Evolutionary conservation across 2,888 invertebrate species (phyloP).

Genomic region (Phrixothrix hirtus): DNA sequence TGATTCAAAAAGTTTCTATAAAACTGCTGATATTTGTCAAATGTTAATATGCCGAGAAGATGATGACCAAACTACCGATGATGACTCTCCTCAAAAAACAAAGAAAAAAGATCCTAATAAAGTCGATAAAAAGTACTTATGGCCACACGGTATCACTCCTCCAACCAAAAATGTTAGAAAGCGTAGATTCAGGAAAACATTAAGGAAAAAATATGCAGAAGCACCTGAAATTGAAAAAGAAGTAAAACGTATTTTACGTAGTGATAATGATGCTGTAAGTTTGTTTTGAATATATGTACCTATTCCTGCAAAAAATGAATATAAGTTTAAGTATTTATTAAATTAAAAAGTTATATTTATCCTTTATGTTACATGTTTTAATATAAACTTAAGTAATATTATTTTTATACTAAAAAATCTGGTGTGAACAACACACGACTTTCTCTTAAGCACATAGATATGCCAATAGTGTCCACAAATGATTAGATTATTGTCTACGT

Average conservation of each 20-base stretch:
- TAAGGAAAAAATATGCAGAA: constrained; percentile 96
- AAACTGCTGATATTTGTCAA: constrained; percentile 96
- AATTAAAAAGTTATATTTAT: too few relatives aligned
- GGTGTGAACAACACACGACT: too few relatives aligned
- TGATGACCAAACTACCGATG: constrained; percentile 76
- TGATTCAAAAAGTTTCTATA: constrained; percentile 95
- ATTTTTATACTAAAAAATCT: too few relatives aligned
- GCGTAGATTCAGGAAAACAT: constrained; percentile 88
- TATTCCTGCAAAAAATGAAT: too few relatives aligned
- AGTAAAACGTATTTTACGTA: constrained; percentile 86
- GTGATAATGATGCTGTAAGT: constrained; percentile 92
- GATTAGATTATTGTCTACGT: too few relatives aligned
- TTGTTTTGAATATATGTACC: too few relatives aligned
- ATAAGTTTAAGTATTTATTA: too few relatives aligned
- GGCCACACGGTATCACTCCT: constrained; percentile 95
- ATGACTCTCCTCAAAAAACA: constrained; percentile 76
- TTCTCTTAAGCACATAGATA: too few relatives aligned
- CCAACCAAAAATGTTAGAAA: constrained; percentile 94
- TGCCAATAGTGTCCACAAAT: too few relatives aligned
- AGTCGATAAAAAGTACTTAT: constrained; percentile 90
- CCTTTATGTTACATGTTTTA: too few relatives aligned
- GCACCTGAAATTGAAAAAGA: constrained; percentile 98
- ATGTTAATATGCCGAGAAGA: constrained; percentile 88
- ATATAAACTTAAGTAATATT: too few relatives aligned
- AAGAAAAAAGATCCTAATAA: constrained; percentile 80